Conservation (phyloP, 1,140 invertebrate species). For the Linepithema humile region DNA sequence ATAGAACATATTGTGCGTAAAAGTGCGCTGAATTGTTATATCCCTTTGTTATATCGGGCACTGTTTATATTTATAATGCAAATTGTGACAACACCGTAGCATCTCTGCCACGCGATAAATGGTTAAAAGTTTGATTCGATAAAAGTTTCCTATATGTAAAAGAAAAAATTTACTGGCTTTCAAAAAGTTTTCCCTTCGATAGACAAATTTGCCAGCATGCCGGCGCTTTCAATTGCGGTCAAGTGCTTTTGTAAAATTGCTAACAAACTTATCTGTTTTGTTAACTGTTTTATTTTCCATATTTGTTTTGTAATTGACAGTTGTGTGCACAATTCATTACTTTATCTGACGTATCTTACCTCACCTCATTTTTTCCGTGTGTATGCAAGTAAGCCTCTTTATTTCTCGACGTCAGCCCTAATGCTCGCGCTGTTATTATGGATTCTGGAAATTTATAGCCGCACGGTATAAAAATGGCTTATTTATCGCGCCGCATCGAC, state of each 20-base stretch:
- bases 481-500: neutral
- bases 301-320: neutral
- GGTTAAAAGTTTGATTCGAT: constrained; percentile 44
- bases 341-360: neutral
- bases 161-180: constrained; percentile 23
- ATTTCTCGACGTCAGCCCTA: neutral
- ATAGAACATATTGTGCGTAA: neutral
- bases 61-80: neutral
- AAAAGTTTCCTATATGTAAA: constrained; percentile 18
- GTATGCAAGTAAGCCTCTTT: neutral
- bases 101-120: neutral
- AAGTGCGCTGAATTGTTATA: neutral
- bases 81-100: neutral
- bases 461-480: neutral
- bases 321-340: neutral
- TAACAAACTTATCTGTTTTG: neutral
- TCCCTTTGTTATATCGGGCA: neutral
- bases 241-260: neutral
- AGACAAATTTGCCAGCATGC: neutral
- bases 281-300: neutral
- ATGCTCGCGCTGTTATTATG: constrained; percentile 8
- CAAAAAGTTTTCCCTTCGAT: constrained; percentile 11
- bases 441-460: constrained; percentile 25
- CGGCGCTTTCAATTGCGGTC: neutral
- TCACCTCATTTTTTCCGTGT: neutral